Evolutionary conservation across 1,140 invertebrate genomes (phyloP).

Genomic region (Sarcophaga bullata): DNA sequence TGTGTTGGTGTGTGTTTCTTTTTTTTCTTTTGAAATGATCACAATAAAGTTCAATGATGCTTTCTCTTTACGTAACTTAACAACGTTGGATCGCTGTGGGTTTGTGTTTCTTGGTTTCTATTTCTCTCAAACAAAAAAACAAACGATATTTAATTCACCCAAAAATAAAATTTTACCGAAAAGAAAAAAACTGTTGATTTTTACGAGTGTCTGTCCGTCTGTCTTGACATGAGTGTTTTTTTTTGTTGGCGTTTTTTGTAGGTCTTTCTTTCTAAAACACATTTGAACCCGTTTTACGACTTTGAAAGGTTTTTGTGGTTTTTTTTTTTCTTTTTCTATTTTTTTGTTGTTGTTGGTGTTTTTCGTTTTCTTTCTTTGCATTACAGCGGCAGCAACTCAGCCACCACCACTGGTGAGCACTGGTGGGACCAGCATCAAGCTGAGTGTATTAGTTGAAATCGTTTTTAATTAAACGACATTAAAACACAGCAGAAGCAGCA

Average conservation of each 20-base stretch:
- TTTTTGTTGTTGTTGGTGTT: no score
- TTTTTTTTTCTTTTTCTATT: neutral
- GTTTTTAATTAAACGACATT: neutral
- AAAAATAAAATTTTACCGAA: neutral
- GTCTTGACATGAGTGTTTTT: neutral
- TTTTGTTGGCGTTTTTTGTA: neutral
- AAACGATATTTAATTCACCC: slow-evolving; percentile 2
- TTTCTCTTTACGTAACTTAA: neutral
- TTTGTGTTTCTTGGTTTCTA: neutral
- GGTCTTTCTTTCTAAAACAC: neutral
- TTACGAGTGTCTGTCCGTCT: neutral
- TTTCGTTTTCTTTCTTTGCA: neutral
- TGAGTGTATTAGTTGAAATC: neutral
- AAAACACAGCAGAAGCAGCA: neutral
- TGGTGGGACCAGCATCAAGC: no score
- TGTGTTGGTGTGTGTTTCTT: no score
- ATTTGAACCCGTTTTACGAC: neutral
- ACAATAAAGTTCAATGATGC: slow-evolving; percentile 9
- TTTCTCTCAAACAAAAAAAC: neutral
- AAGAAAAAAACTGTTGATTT: neutral
- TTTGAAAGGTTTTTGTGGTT: neutral
- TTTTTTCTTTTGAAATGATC: neutral
- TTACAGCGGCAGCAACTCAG: neutral
- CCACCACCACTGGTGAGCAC: neutral
- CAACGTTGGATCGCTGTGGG: neutral